Evolutionary conservation across 2,888 invertebrate genomes (phyloP).

Genomic region (Callyntrura sp.): DNA sequence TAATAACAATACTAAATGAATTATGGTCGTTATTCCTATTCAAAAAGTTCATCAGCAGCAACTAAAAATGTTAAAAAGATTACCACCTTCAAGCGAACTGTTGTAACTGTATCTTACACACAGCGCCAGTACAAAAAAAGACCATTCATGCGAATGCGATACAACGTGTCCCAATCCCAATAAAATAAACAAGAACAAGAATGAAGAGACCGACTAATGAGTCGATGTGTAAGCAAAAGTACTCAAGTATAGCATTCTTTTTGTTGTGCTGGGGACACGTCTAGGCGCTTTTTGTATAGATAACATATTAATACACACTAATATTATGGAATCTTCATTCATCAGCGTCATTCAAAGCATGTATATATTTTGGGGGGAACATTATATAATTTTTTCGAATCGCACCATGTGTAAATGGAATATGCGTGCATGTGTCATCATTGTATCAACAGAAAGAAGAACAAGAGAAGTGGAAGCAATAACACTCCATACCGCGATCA

Average conservation of each 20-base stretch:
- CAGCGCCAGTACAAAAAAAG: neutral
- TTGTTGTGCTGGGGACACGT: too few relatives aligned
- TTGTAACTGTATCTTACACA: neutral
- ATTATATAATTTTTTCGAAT: constrained; percentile 51
- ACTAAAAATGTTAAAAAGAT: neutral
- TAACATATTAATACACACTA: neutral
- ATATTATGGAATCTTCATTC: constrained; percentile 39
- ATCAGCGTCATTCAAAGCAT: neutral
- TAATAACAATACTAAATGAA: constrained; percentile 41
- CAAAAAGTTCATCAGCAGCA: constrained; percentile 35
- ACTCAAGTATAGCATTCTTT: too few relatives aligned
- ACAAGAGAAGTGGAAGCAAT: constrained; percentile 18
- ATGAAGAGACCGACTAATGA: constrained; percentile 14
- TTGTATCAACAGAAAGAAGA: constrained; percentile 8
- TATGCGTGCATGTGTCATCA: constrained; percentile 27
- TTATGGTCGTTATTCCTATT: constrained; percentile 16
- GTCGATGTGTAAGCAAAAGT: neutral
- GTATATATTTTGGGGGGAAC: constrained; percentile 6
- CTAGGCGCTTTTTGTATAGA: too few relatives aligned
- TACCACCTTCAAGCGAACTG: neutral
- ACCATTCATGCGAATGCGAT: constrained; percentile 50
- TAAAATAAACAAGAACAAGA: constrained; percentile 41
- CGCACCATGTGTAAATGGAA: constrained; percentile 21
- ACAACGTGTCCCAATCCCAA: constrained; percentile 57
- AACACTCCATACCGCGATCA: constrained; percentile 12